Evolutionary conservation across 92 coral and sea anemone species (phyloP).

Genomic region (Pocillopora meandrina): DNA sequence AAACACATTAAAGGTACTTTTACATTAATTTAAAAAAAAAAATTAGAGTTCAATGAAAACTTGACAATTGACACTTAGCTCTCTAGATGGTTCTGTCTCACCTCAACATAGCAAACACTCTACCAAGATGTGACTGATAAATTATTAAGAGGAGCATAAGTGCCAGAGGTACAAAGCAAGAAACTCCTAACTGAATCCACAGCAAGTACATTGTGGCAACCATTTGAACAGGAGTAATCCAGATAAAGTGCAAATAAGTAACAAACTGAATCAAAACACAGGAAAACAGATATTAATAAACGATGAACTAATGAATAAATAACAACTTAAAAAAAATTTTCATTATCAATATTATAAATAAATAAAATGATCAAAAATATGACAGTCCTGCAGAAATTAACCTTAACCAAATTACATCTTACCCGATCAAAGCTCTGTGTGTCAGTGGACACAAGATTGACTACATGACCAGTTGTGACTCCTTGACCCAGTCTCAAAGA

Average conservation of each 20-base stretch:
- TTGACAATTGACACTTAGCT: neutral
- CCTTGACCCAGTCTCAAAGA: slow-evolving; percentile 60
- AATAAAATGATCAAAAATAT: neutral
- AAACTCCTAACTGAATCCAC: slow-evolving; percentile 70
- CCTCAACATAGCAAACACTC: slow-evolving; percentile 24
- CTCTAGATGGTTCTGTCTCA: neutral
- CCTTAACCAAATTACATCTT: neutral
- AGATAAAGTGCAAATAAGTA: slow-evolving; percentile 53
- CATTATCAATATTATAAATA: neutral
- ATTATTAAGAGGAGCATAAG: slow-evolving; percentile 59
- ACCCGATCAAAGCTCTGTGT: slow-evolving; percentile 80
- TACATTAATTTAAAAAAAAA: too few relatives aligned
- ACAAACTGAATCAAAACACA: slow-evolving; percentile 44
- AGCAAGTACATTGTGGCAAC: slow-evolving; percentile 58
- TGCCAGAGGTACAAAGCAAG: slow-evolving; percentile 69
- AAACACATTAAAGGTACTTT: too few relatives aligned
- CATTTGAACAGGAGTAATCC: slow-evolving; percentile 78
- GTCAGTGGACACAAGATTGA: slow-evolving; percentile 78
- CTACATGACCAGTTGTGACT: slow-evolving; percentile 58
- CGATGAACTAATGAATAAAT: neutral
- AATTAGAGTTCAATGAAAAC: too few relatives aligned
- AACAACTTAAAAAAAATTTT: neutral
- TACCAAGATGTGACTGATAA: slow-evolving; percentile 59
- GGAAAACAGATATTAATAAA: neutral
- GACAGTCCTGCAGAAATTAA: neutral